Percentiles rank a stretch among this genome's conserved stretches.
phyloP scores from a whole-genome alignment of 1,140 invertebrate species.

The Hycleus cichorii region DNA sequence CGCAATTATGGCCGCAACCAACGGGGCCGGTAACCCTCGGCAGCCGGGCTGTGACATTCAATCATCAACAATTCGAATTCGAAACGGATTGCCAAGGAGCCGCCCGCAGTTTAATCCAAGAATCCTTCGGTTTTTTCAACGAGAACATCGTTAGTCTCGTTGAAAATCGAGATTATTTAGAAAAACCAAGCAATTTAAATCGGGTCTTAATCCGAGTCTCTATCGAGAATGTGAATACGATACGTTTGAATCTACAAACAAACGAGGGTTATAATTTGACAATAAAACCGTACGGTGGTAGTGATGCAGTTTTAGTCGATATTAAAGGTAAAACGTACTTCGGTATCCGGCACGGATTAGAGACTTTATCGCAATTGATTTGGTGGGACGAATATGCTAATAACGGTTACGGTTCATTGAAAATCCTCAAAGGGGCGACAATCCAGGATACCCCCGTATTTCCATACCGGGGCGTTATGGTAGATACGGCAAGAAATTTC shows the following conservation, averaged over 20 bases:
- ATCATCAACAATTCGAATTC: conserved; percentile 41
- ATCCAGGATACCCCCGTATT: conserved; percentile 54
- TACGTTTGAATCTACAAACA: conserved; percentile 55
- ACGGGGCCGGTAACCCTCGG: conserved; percentile 45
- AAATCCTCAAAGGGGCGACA: conserved; percentile 45
- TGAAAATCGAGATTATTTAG: conserved; percentile 20
- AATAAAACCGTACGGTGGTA: conserved; percentile 44
- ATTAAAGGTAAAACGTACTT: conserved; percentile 64
- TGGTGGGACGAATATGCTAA: conserved; percentile 63
- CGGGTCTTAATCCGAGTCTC: conserved; percentile 46
- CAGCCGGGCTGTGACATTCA: conserved; percentile 41
- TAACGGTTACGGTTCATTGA: conserved; percentile 49
- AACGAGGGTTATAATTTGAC: conserved; percentile 67
- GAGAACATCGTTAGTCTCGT: conserved; percentile 44
- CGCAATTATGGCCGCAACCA: conserved; percentile 49
- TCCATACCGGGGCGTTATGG: conserved; percentile 60
- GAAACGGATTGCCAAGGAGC: conserved; percentile 34
- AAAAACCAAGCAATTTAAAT: conserved; percentile 40
- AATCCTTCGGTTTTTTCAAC: conserved; percentile 43
- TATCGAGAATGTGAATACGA: conserved; percentile 42
- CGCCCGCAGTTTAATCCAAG: conserved; percentile 37
- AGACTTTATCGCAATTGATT: conserved; percentile 71
- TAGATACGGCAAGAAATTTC: conserved; percentile 73
- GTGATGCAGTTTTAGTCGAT: conserved; percentile 48
- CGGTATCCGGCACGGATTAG: conserved; percentile 69